These are phyloP conservation scores for Dryobotodes eremita DNA, from an alignment of 2,888 invertebrate species.

Conservation along the genomic window DNA sequence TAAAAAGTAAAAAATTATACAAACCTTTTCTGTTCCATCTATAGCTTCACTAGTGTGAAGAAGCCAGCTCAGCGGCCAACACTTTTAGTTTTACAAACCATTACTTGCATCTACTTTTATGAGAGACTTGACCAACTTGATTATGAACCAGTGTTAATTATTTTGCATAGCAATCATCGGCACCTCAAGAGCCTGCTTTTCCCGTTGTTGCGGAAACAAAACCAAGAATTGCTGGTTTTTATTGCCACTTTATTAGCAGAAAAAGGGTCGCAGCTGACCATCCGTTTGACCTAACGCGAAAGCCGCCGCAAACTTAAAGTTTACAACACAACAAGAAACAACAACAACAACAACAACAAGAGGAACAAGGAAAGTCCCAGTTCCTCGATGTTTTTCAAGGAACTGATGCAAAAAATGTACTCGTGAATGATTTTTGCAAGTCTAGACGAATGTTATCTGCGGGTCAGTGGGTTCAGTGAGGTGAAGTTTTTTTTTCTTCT, in stretches of 20 bases:
- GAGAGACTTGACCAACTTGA: background rate
- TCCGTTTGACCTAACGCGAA: background rate
- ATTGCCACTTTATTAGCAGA: background rate
- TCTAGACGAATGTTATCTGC: constrained; percentile 58
- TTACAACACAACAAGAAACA: background rate
- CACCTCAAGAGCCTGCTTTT: background rate
- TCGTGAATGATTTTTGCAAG: constrained; percentile 45
- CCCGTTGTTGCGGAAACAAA: background rate
- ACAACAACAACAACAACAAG: background rate
- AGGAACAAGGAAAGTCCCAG: background rate
- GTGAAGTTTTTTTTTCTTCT: constrained; percentile 43
- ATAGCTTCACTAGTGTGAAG: background rate
- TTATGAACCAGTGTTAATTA: background rate
- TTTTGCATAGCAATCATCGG: background rate
- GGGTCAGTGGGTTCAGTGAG: constrained; percentile 50
- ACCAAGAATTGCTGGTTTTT: too few species aligned
- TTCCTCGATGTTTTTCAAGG: background rate
- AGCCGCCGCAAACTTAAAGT: background rate
- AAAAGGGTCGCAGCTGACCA: background rate
- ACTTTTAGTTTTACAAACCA: background rate
- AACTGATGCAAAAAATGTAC: constrained; percentile 22
- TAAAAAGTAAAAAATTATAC: background rate
- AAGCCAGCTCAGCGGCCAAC: background rate
- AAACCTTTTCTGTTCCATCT: background rate
- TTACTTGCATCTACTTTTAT: background rate